These are phyloP conservation scores for Ferrisia virgata DNA, from an alignment of 2,888 invertebrate species.

Conservation along the genomic window DNA sequence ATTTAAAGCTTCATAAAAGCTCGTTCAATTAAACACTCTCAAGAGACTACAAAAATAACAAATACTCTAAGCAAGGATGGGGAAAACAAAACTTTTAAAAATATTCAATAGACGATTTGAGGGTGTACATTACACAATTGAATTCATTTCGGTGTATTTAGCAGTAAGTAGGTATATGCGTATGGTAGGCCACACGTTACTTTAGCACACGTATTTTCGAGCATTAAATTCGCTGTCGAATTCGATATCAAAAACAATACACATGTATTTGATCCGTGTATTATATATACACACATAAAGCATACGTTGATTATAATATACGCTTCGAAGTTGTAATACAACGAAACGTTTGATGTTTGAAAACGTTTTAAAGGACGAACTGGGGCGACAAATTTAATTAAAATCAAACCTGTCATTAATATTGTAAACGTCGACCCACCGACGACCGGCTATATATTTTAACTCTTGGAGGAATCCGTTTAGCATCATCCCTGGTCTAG, in stretches of 20 bases:
- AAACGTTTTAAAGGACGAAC: slow-evolving; percentile 41
- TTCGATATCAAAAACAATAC: background rate
- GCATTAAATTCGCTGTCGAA: background rate
- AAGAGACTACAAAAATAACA: background rate
- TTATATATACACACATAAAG: background rate
- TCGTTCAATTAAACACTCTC: background rate
- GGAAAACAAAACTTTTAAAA: background rate
- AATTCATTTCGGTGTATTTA: background rate
- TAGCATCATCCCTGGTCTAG: background rate
- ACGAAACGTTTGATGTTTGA: slow-evolving; percentile 38
- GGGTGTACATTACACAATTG: no score
- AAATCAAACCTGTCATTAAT: slow-evolving; percentile 42
- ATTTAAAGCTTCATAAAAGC: background rate
- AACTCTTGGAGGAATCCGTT: slow-evolving; percentile 6
- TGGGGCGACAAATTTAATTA: slow-evolving; percentile 43
- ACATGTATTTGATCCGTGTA: background rate
- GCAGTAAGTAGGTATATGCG: background rate
- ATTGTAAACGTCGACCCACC: slow-evolving; percentile 33
- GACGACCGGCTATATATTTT: slow-evolving; percentile 24
- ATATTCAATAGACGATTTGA: background rate
- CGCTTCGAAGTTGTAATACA: background rate
- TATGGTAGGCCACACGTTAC: background rate
- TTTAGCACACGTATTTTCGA: background rate
- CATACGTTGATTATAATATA: background rate
- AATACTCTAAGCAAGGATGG: background rate